Percentiles rank a stretch among this genome's conserved stretches.
Conservation (phyloP, 2,888 invertebrate species). For the Pollenia griseotomentosa region DNA sequence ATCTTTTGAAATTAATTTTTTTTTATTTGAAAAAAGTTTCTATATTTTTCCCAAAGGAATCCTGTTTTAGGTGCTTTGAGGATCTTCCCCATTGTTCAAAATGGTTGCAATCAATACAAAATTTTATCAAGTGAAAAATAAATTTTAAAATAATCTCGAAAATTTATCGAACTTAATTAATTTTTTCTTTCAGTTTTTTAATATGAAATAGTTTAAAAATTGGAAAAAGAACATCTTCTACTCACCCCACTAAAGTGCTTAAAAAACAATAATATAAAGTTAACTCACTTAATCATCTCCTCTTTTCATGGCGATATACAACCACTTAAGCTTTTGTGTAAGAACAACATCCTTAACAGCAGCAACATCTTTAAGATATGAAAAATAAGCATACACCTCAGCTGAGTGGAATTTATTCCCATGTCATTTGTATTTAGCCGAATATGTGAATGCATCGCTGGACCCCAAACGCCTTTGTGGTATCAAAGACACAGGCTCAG, state of each 20-base stretch:
- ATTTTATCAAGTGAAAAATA: too few species aligned
- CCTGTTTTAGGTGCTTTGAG: too few species aligned
- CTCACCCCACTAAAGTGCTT: neutral
- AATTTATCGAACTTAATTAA: too few species aligned
- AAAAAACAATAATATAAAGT: neutral
- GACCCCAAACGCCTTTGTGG: slow-evolving; percentile 57
- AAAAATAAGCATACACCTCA: slow-evolving; percentile 64
- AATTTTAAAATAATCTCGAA: too few species aligned
- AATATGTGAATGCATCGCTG: slow-evolving; percentile 58
- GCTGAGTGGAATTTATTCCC: slow-evolving; percentile 63
- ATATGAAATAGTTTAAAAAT: neutral
- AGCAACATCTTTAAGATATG: slow-evolving; percentile 72
- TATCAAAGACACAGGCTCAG: slow-evolving; percentile 17
- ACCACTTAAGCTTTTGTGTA: slow-evolving; percentile 70
- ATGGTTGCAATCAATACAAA: too few species aligned
- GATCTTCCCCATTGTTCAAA: too few species aligned
- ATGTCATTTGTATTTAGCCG: slow-evolving; percentile 61
- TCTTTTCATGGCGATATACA: slow-evolving; percentile 52
- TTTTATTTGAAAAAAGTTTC: too few species aligned
- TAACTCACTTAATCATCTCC: slow-evolving; percentile 44
- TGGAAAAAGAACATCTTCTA: neutral
- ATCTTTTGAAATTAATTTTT: too few species aligned
- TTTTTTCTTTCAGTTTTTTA: too few species aligned
- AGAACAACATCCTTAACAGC: slow-evolving; percentile 71
- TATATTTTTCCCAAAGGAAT: too few species aligned